Evolutionary conservation across 2,113 vertebrate genomes (phyloP).

Genomic region (Hystrix brachyura): DNA sequence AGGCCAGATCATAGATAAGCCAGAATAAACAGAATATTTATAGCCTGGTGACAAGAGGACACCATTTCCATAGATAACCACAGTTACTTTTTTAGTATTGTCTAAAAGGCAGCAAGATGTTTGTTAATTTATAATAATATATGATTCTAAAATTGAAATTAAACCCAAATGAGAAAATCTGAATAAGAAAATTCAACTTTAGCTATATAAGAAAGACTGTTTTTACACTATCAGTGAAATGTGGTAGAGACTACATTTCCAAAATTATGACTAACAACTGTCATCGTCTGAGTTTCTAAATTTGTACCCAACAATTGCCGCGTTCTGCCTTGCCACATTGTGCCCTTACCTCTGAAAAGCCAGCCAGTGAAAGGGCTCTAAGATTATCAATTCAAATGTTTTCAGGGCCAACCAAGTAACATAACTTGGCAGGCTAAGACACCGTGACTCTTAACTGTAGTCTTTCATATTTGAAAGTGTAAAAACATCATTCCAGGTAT

Average conservation of each 20-base stretch:
- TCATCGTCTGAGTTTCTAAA: slow-evolving; percentile 70
- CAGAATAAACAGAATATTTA: slow-evolving; percentile 77
- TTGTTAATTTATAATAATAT: slow-evolving; percentile 81
- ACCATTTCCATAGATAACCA: slow-evolving; percentile 67
- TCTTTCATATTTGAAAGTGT: background rate
- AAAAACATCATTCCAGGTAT: background rate
- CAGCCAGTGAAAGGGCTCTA: background rate
- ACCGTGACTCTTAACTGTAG: background rate
- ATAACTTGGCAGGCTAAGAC: background rate
- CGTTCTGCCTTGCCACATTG: slow-evolving; percentile 1
- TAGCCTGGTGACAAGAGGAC: slow-evolving; percentile 66
- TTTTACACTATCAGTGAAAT: slow-evolving; percentile 77
- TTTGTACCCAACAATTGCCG: slow-evolving; percentile 63
- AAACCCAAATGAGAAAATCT: slow-evolving; percentile 77
- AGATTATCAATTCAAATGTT: background rate
- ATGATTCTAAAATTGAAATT: slow-evolving; percentile 74
- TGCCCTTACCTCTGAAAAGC: slow-evolving; percentile 30
- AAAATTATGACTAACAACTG: slow-evolving; percentile 76
- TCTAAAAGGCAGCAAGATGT: slow-evolving; percentile 72
- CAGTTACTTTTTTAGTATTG: slow-evolving; percentile 60
- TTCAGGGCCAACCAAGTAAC: background rate
- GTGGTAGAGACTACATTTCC: slow-evolving; percentile 77
- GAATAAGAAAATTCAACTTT: slow-evolving; percentile 78
- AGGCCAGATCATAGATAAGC: slow-evolving; percentile 61
- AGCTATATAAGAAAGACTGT: slow-evolving; percentile 72